Evolutionary conservation across 2,888 invertebrate genomes (phyloP).

Genomic region (Scaptomyza cyrtandrae): DNA sequence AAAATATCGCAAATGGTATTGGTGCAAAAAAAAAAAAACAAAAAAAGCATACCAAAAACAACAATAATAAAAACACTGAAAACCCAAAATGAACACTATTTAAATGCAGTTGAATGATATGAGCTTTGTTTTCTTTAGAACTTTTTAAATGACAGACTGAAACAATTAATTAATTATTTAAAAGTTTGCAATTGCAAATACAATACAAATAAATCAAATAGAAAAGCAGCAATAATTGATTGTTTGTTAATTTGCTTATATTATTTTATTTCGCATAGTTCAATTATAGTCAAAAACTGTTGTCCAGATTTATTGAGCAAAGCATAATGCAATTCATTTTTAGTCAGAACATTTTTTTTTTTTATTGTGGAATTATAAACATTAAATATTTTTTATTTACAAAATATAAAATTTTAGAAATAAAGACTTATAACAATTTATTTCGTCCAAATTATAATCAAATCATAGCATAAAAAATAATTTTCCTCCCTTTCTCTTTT

Average conservation of each 20-base stretch:
- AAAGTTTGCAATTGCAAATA: conserved; percentile 23
- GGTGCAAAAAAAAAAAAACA: conserved; percentile 76
- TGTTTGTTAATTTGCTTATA: neutral
- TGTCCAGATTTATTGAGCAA: neutral
- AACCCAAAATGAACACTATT: conserved; percentile 34
- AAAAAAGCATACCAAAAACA: conserved; percentile 48
- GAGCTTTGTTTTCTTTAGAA: conserved; percentile 13
- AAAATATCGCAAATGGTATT: conserved; percentile 84
- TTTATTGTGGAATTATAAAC: too few species aligned
- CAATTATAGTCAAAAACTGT: neutral
- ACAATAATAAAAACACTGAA: conserved; percentile 17
- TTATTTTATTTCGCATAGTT: neutral
- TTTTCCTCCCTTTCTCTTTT: too few species aligned
- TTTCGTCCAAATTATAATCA: too few species aligned
- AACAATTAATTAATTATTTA: neutral
- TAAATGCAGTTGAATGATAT: neutral
- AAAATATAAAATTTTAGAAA: too few species aligned
- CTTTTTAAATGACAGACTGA: conserved; percentile 4
- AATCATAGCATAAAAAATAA: too few species aligned
- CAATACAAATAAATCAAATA: conserved; percentile 29
- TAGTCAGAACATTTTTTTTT: too few species aligned
- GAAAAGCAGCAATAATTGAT: conserved; percentile 49
- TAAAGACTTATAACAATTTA: too few species aligned
- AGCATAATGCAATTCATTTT: too few species aligned
- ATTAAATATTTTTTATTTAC: too few species aligned